Evolutionary conservation across 2,113 vertebrate species (phyloP).

Genomic region (Rhegmatorhina hoffmannsi): DNA sequence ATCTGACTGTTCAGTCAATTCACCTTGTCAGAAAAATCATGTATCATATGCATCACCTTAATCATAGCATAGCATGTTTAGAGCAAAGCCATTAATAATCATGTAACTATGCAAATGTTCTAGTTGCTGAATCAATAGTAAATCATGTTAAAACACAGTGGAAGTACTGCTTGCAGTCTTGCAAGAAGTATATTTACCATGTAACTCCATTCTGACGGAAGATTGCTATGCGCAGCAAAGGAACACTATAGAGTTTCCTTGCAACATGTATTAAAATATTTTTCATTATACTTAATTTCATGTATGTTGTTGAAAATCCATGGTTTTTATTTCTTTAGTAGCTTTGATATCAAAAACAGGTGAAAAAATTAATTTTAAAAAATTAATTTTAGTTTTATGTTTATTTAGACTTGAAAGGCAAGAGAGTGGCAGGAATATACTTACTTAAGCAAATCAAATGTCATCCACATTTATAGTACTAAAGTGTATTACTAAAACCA

Average conservation of each 20-base stretch:
- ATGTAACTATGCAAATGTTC: not conserved
- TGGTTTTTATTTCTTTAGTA: not conserved
- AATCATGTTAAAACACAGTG: not conserved
- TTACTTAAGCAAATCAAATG: not conserved
- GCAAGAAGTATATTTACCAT: not conserved
- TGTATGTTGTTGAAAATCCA: not conserved
- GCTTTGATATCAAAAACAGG: not conserved
- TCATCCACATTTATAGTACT: not conserved
- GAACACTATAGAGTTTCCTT: not conserved
- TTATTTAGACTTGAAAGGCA: not conserved
- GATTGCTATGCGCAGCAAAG: not conserved
- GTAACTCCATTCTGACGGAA: not conserved
- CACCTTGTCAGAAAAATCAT: not conserved
- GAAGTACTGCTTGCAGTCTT: not conserved
- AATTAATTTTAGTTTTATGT: not conserved
- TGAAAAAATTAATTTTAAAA: not conserved
- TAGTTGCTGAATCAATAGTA: not conserved
- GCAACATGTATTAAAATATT: not conserved
- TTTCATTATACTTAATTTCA: not conserved
- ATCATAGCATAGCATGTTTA: not conserved
- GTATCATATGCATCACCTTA: not conserved
- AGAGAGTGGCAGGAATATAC: not conserved
- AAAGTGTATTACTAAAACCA: not conserved
- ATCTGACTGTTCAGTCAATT: not conserved
- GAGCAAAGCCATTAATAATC: not conserved